phyloP scores from a whole-genome alignment of 2,888 invertebrate genomes.

The Andrena hattorfiana region DNA sequence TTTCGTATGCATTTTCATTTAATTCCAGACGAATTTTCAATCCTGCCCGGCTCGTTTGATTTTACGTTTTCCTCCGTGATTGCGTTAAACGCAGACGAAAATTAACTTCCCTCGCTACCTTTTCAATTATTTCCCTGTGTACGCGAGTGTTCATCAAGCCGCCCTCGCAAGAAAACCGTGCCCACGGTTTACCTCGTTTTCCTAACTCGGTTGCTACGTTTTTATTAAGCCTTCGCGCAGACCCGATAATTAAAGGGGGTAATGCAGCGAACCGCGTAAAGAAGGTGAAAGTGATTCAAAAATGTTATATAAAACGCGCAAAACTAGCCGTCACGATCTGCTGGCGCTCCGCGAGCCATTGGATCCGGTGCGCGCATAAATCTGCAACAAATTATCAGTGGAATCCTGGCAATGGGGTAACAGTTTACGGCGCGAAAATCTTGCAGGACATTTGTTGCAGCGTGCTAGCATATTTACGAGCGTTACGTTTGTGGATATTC shows the following conservation, averaged over 20 bases:
- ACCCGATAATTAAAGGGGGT: conserved; percentile 18
- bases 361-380: not conserved
- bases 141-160: not conserved
- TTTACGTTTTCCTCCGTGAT: not conserved
- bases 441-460: not conserved
- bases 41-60: not conserved
- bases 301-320: not conserved
- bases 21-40: not conserved
- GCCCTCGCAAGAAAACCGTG: not conserved
- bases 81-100: not conserved
- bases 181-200: not conserved
- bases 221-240: conserved; percentile 10
- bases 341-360: conserved; percentile 17
- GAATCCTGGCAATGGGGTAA: not conserved
- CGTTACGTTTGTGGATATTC: not conserved
- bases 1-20: not conserved
- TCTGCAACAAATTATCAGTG: conserved; percentile 12
- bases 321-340: not conserved
- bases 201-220: not conserved
- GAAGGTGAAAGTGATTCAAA: conserved; percentile 28
- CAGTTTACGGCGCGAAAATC: not conserved
- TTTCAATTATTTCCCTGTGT: not conserved
- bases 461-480: not conserved
- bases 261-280: not conserved
- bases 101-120: not conserved